These are phyloP conservation scores for Argyrosomus japonicus DNA, from an alignment of 2,113 vertebrate genomes.

Conservation along the genomic window DNA sequence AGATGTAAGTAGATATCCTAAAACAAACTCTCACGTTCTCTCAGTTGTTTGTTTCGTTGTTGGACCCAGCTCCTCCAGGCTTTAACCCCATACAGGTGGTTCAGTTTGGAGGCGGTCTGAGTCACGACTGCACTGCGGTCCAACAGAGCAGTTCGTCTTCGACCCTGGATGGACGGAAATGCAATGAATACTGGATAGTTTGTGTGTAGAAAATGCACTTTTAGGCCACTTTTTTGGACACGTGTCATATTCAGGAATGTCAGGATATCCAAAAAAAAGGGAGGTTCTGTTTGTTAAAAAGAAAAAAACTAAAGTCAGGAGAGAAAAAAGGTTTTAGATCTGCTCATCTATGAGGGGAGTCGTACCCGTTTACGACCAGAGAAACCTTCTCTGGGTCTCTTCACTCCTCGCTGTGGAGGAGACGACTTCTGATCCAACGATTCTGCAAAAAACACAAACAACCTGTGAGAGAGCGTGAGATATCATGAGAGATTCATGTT, in stretches of 20 bases:
- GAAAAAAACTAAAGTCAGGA: neutral
- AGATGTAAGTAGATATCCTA: constrained; percentile 65
- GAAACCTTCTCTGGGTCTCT: constrained; percentile 90
- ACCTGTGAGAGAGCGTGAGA: neutral
- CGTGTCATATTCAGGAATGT: neutral
- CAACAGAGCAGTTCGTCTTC: constrained; percentile 54
- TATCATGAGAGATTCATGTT: neutral
- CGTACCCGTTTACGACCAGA: constrained; percentile 90
- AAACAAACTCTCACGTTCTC: constrained; percentile 68
- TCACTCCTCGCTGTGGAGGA: constrained; percentile 81
- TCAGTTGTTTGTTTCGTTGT: constrained; percentile 86
- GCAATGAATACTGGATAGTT: neutral
- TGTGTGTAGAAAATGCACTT: neutral
- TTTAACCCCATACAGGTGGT: constrained; percentile 94
- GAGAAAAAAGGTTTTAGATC: neutral
- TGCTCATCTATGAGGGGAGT: neutral
- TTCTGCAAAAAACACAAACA: constrained; percentile 57
- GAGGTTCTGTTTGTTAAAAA: neutral
- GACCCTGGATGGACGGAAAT: constrained; percentile 61
- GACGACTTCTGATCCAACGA: constrained; percentile 45
- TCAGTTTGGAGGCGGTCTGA: constrained; percentile 84
- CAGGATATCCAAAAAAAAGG: neutral
- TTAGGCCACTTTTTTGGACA: neutral
- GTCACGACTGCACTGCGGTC: constrained; percentile 75
- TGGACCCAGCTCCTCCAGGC: constrained; percentile 96